A percentile compares a stretch with the other conserved stretches of the same genome.
Evolutionary conservation across 2,888 invertebrate species (phyloP).

Genomic region (Zele albiditarsus): DNA sequence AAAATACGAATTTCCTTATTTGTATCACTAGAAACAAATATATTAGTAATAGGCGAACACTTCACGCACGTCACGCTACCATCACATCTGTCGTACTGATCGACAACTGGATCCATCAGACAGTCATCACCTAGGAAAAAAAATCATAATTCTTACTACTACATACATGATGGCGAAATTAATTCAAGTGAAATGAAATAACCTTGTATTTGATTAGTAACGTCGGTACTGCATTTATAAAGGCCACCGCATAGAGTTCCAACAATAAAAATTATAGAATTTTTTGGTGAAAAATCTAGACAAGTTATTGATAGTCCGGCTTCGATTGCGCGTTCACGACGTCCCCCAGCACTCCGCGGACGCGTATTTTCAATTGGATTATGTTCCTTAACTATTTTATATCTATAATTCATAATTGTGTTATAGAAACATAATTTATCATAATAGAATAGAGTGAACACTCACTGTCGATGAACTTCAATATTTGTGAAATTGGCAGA

Average conservation of each 20-base stretch:
- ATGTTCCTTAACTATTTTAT: conserved; percentile 67
- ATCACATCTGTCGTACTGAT: conserved; percentile 65
- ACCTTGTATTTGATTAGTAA: conserved; percentile 60
- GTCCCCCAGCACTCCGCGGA: conserved; percentile 67
- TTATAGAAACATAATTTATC: neutral
- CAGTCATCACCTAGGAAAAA: conserved; percentile 55
- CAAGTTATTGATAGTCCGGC: conserved; percentile 66
- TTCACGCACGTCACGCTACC: conserved; percentile 66
- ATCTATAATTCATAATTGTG: conserved; percentile 51
- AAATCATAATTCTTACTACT: neutral
- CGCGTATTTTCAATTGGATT: conserved; percentile 68
- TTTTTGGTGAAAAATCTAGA: conserved; percentile 65
- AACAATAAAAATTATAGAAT: conserved; percentile 63
- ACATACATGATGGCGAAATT: neutral
- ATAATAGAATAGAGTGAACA: conserved; percentile 11
- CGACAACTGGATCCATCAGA: conserved; percentile 66
- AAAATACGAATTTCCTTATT: conserved; percentile 68
- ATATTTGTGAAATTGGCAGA: conserved; percentile 63
- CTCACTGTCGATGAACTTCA: conserved; percentile 58
- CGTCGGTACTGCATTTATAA: conserved; percentile 67
- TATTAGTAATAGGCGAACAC: conserved; percentile 61
- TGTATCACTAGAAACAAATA: conserved; percentile 65
- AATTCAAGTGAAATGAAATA: conserved; percentile 6
- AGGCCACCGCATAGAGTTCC: conserved; percentile 69
- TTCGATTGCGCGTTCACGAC: conserved; percentile 65